phyloP scores from a whole-genome alignment of 1,140 invertebrate genomes.

The Lysiphlebus fabarum region DNA sequence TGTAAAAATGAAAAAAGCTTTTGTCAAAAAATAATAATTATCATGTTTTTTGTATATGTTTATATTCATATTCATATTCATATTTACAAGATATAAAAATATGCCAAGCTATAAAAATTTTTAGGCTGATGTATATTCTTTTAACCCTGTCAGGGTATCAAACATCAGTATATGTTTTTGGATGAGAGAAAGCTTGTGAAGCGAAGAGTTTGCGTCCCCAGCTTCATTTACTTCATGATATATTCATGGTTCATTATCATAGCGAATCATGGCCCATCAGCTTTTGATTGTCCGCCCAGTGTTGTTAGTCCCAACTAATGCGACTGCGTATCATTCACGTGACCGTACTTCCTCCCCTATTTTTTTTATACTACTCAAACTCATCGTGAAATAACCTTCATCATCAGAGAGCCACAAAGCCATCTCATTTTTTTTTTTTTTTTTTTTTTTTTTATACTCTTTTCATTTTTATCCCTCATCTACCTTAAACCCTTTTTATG shows the following conservation, averaged over 20 bases:
- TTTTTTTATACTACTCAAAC: constrained; percentile 12
- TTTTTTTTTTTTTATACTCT: background rate
- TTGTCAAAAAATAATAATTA: too few species aligned
- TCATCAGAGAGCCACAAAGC: background rate
- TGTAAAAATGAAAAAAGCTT: too few species aligned
- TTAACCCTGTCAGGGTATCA: constrained; percentile 27
- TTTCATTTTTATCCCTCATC: background rate
- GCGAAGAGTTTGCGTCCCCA: constrained; percentile 51
- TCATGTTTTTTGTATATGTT: too few species aligned
- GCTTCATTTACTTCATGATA: constrained; percentile 48
- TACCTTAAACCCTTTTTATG: background rate
- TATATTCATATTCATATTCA: too few species aligned
- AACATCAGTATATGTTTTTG: constrained; percentile 20
- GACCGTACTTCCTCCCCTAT: constrained; percentile 38
- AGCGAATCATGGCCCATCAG: constrained; percentile 57
- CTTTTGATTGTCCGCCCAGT: constrained; percentile 55
- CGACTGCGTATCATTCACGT: constrained; percentile 42
- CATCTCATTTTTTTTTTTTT: background rate
- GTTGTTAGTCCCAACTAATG: constrained; percentile 56
- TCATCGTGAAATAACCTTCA: constrained; percentile 2
- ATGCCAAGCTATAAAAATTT: too few species aligned
- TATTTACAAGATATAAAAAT: too few species aligned
- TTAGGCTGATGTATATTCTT: too few species aligned
- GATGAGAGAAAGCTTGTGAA: constrained; percentile 18
- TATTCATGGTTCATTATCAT: constrained; percentile 58